These are phyloP conservation scores for Nomada goodeniana DNA, from an alignment of 2,888 invertebrate species.

Conservation along the genomic window DNA sequence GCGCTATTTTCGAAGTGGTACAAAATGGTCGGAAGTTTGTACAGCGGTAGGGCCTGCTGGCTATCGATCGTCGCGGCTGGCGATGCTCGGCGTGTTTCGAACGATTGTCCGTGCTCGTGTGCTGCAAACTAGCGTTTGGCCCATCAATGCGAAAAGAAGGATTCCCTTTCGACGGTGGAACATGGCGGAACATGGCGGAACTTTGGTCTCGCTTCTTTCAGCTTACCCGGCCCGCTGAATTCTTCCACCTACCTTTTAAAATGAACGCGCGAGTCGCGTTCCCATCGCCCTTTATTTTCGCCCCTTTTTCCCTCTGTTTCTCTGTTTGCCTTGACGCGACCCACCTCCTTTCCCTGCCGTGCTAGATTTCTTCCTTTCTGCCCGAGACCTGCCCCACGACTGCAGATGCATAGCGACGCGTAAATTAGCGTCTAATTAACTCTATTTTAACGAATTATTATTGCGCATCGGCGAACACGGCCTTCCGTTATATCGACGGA, in stretches of 20 bases:
- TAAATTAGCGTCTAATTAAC: slow-evolving; percentile 66
- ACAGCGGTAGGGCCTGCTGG: neutral
- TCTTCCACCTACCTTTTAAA: slow-evolving; percentile 65
- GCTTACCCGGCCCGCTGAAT: slow-evolving; percentile 46
- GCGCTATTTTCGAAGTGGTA: neutral
- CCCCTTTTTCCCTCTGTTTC: slow-evolving; percentile 12
- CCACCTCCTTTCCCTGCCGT: slow-evolving; percentile 8
- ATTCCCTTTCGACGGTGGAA: slow-evolving; percentile 28
- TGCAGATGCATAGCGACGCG: slow-evolving; percentile 33
- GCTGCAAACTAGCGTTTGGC: neutral
- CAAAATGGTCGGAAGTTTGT: neutral
- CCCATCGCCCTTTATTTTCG: slow-evolving; percentile 31
- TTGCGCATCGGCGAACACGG: slow-evolving; percentile 53
- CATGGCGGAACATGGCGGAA: neutral
- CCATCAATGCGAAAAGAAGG: slow-evolving; percentile 3
- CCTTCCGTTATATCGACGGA: slow-evolving; percentile 53
- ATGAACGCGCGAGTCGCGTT: slow-evolving; percentile 58
- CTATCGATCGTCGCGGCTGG: neutral
- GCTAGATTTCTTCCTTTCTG: too few relatives aligned
- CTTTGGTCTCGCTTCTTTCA: slow-evolving; percentile 33
- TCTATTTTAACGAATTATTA: slow-evolving; percentile 63
- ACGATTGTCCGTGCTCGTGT: neutral
- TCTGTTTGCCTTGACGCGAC: slow-evolving; percentile 8
- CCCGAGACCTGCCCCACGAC: slow-evolving; percentile 50
- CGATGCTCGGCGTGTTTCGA: slow-evolving; percentile 4